Evolutionary conservation across 1,140 invertebrate genomes (phyloP).

Genomic region (Telenomus remus): DNA sequence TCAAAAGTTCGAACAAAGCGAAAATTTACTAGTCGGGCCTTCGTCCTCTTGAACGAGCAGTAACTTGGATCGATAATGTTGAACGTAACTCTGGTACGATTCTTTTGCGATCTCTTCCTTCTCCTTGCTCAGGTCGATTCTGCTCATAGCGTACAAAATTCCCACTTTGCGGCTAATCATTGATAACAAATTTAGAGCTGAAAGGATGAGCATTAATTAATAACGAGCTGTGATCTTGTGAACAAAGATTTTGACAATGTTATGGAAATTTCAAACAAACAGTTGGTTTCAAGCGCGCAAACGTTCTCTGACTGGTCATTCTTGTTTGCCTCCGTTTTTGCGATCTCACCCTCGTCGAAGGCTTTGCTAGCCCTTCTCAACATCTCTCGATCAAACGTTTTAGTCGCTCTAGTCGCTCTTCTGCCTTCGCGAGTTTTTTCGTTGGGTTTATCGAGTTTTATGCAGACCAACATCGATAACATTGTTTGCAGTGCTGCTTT

Average conservation of each 20-base stretch:
- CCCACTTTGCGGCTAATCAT: conserved; percentile 62
- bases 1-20: background rate
- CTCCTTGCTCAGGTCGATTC: conserved; percentile 61
- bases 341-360: background rate
- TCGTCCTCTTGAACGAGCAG: conserved; percentile 41
- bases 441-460: conserved; percentile 17
- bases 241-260: too few relatives aligned
- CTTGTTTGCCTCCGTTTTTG: conserved; percentile 16
- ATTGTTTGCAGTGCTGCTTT: conserved; percentile 67
- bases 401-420: conserved; percentile 21
- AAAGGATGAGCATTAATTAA: background rate
- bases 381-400: conserved; percentile 3
- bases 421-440: conserved; percentile 16
- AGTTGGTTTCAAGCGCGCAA: conserved; percentile 60
- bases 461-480: conserved; percentile 60
- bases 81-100: conserved; percentile 67
- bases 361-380: conserved; percentile 4
- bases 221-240: too few relatives aligned
- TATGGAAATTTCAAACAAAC: conserved; percentile 34
- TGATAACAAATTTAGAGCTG: conserved; percentile 63
- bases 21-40: conserved; percentile 52
- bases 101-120: conserved; percentile 61
- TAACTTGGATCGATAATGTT: conserved; percentile 61
- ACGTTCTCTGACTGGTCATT: conserved; percentile 18
- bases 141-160: conserved; percentile 60